Evolutionary conservation across 2,797 vertebrate species (phyloP).

Genomic region (Petrocephalus sullivani): DNA sequence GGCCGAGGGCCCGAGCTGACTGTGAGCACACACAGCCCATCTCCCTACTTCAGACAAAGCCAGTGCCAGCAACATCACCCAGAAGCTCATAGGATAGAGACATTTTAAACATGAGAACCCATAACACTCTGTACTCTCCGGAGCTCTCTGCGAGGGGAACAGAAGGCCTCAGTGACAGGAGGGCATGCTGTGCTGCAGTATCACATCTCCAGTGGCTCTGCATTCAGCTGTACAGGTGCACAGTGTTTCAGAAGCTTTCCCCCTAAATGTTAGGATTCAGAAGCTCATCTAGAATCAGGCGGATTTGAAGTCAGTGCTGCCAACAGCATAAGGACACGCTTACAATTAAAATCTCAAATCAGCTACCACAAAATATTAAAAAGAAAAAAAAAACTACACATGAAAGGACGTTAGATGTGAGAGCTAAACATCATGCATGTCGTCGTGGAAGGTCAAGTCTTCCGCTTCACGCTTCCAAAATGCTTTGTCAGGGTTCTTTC

Average conservation of each 20-base stretch:
- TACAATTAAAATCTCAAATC: constrained; percentile 15
- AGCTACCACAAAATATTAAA: constrained; percentile 28
- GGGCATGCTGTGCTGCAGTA: not conserved
- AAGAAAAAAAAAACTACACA: not conserved
- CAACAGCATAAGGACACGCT: not conserved
- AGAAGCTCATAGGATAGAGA: not conserved
- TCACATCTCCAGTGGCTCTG: not conserved
- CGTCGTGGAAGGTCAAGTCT: not conserved
- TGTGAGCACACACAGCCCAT: not conserved
- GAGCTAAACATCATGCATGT: not conserved
- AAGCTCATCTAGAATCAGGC: not conserved
- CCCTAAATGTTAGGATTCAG: not conserved
- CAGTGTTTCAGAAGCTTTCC: not conserved
- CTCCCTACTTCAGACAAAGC: not conserved
- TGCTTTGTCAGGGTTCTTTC: constrained; percentile 19
- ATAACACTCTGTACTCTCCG: not conserved
- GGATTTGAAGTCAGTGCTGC: not conserved
- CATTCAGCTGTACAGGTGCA: not conserved
- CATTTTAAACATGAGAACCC: not conserved
- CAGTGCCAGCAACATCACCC: not conserved
- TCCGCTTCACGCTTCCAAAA: not conserved
- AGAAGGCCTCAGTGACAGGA: not conserved
- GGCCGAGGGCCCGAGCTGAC: not conserved
- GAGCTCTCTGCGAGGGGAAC: not conserved
- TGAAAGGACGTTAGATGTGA: not conserved